These are phyloP conservation scores for Lophotis ruficrista DNA, from an alignment of 2,113 vertebrate species.

Conservation along the genomic window DNA sequence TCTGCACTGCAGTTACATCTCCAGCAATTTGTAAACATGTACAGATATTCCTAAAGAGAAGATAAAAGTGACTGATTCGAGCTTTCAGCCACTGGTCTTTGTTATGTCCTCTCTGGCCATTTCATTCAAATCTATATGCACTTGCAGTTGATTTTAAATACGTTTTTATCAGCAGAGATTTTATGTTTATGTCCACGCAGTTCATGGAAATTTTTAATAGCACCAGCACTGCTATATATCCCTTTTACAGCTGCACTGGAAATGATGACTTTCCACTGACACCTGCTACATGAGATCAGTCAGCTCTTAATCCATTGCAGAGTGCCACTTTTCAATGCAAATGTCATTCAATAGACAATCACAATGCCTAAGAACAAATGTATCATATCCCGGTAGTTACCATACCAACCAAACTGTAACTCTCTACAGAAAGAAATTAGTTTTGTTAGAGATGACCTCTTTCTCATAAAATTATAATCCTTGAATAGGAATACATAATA, in stretches of 20 bases:
- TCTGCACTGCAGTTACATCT: not conserved
- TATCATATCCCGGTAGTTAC: slow-evolving; percentile 11
- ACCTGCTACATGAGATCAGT: slow-evolving; percentile 3
- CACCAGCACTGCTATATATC: not conserved
- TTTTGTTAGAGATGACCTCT: slow-evolving; percentile 10
- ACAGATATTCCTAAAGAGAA: not conserved
- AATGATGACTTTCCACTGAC: not conserved
- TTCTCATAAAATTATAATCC: slow-evolving; percentile 6
- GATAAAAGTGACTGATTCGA: not conserved
- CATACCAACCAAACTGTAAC: slow-evolving; percentile 17
- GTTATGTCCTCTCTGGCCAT: not conserved
- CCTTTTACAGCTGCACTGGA: not conserved
- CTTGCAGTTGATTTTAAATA: not conserved
- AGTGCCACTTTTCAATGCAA: slow-evolving; percentile 30
- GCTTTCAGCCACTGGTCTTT: not conserved
- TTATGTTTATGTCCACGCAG: not conserved
- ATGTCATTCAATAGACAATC: not conserved
- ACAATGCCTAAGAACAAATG: not conserved
- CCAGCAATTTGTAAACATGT: not conserved
- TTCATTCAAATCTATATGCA: not conserved
- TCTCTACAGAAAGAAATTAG: not conserved
- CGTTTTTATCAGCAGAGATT: not conserved
- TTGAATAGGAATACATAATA: not conserved
- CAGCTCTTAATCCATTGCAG: not conserved
- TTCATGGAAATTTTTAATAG: not conserved